Evolutionary conservation across 2,113 vertebrate genomes (phyloP), one percentile per base, ranked within the genome.

Genomic region (Chaetodon auriga): DNA sequence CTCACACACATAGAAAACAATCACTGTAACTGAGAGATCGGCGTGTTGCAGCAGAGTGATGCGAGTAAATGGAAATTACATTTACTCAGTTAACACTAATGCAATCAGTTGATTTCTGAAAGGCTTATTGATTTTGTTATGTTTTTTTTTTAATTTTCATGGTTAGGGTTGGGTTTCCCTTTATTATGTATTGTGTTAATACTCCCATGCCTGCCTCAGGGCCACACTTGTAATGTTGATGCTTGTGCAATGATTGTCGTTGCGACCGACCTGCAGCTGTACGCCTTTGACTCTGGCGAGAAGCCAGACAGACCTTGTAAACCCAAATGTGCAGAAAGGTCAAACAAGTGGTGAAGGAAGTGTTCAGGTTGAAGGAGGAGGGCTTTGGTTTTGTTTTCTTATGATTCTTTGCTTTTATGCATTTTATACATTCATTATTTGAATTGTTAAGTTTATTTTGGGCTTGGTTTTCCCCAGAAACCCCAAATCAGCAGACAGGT

Each of bases 71-170:
- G 65, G 82, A 86, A 89, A 93, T 89, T 36, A n/a, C 74, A 85
- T 87, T 86, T 74, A 87, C 92, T 89, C 60, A 54, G 68, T 87
- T 64, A 84, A 71, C 71, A 14, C 5, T 90, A 87, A 91, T 92
- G 90, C 21, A 83, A 84, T 92, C 53, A 60, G 65, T 51, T 48
- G 69, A 77, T 79, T 80, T 65, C 58, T 78, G 53, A 48, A 25
- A 82, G 51, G 25, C 18, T 70, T 87, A 89, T 87, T 65, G 72
- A 90, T 92, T 85, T 45, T 63, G 41, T 78, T 73, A 13, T 80
- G 18, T 14, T 58, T 55, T 48, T 46, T 83, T 49, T 77, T 71
- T 49, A n/a, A 73, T 83, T 68, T 66, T 58, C 18, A 61, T 74
- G 46, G 57, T 62, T 43, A 14, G 69, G 65, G 43, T 62, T 77